phyloP scores from a whole-genome alignment of 1,140 invertebrate genomes.

The Brachionus sp. region DNA sequence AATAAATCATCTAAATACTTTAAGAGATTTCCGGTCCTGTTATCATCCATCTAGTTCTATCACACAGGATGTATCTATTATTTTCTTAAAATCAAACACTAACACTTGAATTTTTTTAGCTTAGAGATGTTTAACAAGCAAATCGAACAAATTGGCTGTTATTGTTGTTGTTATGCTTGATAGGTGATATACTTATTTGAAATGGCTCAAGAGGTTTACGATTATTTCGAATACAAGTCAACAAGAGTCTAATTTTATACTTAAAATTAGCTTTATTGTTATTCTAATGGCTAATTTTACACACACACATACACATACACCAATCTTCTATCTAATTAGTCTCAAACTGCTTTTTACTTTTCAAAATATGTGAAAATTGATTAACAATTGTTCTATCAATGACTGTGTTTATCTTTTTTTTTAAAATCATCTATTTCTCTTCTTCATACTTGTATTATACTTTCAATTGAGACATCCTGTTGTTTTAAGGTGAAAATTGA shows the following conservation, averaged over 20 bases:
- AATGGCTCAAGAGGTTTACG: constrained; percentile 20
- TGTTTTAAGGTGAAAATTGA: constrained; percentile 20
- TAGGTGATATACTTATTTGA: constrained; percentile 30
- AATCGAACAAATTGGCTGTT: background rate
- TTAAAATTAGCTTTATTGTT: background rate
- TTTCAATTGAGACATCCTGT: constrained; percentile 3
- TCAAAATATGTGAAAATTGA: constrained; percentile 17
- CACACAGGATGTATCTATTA: background rate
- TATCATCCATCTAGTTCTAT: background rate
- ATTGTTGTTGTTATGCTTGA: background rate
- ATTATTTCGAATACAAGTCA: background rate
- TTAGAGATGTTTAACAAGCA: background rate
- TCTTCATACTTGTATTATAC: background rate
- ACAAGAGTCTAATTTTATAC: background rate
- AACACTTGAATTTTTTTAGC: background rate
- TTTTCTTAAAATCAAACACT: background rate
- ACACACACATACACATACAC: too few species aligned
- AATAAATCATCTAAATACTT: background rate
- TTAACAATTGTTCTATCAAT: background rate
- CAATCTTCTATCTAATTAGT: constrained; percentile 20
- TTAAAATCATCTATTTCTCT: background rate
- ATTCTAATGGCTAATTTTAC: constrained; percentile 11
- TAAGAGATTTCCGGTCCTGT: background rate
- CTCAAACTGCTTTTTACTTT: background rate
- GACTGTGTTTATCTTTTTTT: background rate